Evolutionary conservation across 1,140 invertebrate genomes (phyloP).

Genomic region (Drosophila littoralis): DNA sequence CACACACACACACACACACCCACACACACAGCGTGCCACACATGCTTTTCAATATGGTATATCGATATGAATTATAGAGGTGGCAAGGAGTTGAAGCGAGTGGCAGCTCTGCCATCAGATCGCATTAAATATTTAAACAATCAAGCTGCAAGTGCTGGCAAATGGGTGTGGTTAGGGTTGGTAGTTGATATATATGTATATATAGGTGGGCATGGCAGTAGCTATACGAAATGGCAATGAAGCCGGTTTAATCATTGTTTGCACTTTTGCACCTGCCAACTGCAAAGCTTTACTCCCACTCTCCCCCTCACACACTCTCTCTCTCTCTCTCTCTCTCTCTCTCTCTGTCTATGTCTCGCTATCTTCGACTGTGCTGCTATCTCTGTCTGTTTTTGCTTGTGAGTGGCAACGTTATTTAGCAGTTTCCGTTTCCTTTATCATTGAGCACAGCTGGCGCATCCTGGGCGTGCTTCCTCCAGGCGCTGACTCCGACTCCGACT

Average conservation of each 20-base stretch:
- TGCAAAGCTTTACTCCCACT: not conserved
- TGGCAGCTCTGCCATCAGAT: constrained; percentile 56
- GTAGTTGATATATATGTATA: not conserved
- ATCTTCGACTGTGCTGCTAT: not conserved
- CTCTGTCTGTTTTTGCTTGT: constrained; percentile 15
- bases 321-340: not conserved
- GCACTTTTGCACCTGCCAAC: constrained; percentile 72
- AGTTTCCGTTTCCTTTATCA: constrained; percentile 75
- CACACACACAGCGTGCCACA: not conserved
- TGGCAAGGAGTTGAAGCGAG: constrained; percentile 6
- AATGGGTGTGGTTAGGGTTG: constrained; percentile 16
- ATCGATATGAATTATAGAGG: constrained; percentile 45
- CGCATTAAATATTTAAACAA: constrained; percentile 78
- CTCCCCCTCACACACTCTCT: not conserved
- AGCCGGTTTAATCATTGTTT: constrained; percentile 59
- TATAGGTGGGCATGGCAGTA: not conserved
- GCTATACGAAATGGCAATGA: constrained; percentile 15
- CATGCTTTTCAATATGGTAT: constrained; percentile 10
- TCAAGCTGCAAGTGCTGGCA: constrained; percentile 55
- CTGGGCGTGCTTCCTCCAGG: constrained; percentile 37
- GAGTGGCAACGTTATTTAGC: constrained; percentile 74
- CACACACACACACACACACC: constrained; percentile 1
- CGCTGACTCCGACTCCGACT: not conserved
- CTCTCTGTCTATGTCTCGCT: constrained; percentile 5
- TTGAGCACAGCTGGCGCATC: constrained; percentile 70